These are phyloP conservation scores for Vulpes vulpes DNA, from an alignment of 2,113 vertebrate species.

Conservation along the genomic window DNA sequence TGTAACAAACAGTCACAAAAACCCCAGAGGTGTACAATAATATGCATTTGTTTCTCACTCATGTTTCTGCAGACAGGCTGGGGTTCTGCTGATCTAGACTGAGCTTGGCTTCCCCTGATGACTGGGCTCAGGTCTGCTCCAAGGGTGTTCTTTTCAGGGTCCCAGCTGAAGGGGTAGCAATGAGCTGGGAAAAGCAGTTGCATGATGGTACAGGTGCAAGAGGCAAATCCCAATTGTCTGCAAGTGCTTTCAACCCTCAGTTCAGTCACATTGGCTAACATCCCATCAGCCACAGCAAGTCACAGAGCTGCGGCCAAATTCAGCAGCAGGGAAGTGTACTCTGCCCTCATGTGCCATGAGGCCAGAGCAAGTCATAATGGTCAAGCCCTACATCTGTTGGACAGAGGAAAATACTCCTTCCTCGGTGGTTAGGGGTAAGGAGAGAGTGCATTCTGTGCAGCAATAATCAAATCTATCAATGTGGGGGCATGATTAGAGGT, in stretches of 20 bases:
- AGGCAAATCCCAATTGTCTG: background rate
- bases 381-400: background rate
- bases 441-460: background rate
- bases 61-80: background rate
- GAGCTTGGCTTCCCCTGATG: background rate
- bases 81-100: background rate
- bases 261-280: too few species aligned
- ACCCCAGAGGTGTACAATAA: background rate
- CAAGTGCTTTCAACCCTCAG: background rate
- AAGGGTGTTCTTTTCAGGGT: fast-evolving
- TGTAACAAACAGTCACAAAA: background rate
- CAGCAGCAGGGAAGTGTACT: background rate
- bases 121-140: background rate
- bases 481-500: background rate
- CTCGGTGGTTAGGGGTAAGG: too few species aligned
- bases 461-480: background rate
- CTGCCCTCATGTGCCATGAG: fast-evolving
- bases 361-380: too few species aligned
- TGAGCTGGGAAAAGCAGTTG: background rate
- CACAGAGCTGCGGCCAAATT: background rate
- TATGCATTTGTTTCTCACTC: background rate
- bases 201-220: fast-evolving
- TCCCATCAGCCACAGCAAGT: background rate
- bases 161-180: background rate
- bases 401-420: background rate